Evolutionary conservation across 2,888 invertebrate species (phyloP).

Genomic region (Hemicrepidius hirtus): DNA sequence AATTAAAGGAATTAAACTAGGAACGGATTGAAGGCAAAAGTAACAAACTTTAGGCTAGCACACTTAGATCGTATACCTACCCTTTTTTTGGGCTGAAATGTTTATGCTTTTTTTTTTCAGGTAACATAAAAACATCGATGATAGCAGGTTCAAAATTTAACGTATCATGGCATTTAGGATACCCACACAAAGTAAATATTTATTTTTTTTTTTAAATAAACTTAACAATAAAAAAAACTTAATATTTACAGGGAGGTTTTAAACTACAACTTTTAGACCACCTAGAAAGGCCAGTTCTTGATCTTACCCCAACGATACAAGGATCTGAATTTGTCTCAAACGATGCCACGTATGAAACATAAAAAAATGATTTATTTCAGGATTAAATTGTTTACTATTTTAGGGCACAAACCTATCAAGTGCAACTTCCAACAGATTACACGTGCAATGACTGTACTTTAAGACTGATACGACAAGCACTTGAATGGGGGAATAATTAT

Average conservation of each 20-base stretch:
- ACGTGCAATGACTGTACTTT: constrained; percentile 93
- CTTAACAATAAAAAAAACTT: neutral
- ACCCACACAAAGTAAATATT: constrained; percentile 85
- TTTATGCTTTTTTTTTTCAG: constrained; percentile 74
- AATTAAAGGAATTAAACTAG: no score
- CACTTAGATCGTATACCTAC: no score
- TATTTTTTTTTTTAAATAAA: neutral
- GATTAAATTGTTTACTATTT: constrained; percentile 58
- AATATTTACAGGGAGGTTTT: constrained; percentile 87
- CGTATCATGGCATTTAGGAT: constrained; percentile 95
- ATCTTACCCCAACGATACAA: constrained; percentile 87
- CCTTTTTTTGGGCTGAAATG: no score
- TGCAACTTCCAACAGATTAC: constrained; percentile 87
- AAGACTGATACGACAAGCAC: constrained; percentile 90
- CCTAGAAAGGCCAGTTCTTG: constrained; percentile 87
- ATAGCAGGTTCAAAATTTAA: constrained; percentile 89
- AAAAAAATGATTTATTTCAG: neutral
- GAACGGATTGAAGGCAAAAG: no score
- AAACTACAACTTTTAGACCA: constrained; percentile 90
- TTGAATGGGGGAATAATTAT: constrained; percentile 89
- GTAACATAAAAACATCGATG: constrained; percentile 85
- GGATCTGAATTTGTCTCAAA: constrained; percentile 87
- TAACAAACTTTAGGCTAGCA: no score
- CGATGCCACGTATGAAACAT: constrained; percentile 89
- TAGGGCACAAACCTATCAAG: constrained; percentile 89